Conservation (phyloP, 2,888 invertebrate species). For the Doris montereyensis region DNA sequence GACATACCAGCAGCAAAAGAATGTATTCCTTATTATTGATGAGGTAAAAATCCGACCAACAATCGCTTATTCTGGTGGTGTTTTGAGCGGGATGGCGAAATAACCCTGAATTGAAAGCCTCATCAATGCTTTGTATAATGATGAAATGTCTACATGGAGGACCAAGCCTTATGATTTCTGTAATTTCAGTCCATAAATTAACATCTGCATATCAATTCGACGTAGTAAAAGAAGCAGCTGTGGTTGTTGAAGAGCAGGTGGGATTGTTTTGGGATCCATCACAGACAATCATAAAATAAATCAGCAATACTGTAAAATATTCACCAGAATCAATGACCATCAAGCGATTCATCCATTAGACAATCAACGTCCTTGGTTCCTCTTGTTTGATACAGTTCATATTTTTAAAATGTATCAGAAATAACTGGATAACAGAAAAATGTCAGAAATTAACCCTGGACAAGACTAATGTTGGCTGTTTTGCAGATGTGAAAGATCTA, state of each 20-base stretch:
- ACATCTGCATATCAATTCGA: neutral
- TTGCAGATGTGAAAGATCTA: neutral
- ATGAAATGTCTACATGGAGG: neutral
- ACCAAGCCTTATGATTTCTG: conserved; percentile 12
- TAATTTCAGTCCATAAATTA: neutral
- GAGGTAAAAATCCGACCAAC: neutral
- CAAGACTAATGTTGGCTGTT: neutral
- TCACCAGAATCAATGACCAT: neutral
- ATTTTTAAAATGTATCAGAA: conserved; percentile 1
- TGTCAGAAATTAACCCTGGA: neutral
- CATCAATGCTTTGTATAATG: neutral
- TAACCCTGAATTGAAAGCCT: neutral
- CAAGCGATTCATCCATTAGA: neutral
- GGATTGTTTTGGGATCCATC: neutral
- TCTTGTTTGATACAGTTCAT: conserved; percentile 7
- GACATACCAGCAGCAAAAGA: neutral
- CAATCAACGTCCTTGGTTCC: neutral
- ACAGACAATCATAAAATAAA: conserved; percentile 23
- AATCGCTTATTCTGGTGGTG: conserved; percentile 4
- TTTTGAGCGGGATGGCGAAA: neutral
- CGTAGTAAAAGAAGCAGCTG: neutral
- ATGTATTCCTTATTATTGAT: neutral
- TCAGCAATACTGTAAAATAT: neutral
- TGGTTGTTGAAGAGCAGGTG: neutral
- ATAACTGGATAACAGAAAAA: conserved; percentile 16